A percentile compares a stretch with the other conserved stretches of the same genome.
Conservation (phyloP, 2,888 invertebrate genomes). For the Phyllotreta striolata region DNA sequence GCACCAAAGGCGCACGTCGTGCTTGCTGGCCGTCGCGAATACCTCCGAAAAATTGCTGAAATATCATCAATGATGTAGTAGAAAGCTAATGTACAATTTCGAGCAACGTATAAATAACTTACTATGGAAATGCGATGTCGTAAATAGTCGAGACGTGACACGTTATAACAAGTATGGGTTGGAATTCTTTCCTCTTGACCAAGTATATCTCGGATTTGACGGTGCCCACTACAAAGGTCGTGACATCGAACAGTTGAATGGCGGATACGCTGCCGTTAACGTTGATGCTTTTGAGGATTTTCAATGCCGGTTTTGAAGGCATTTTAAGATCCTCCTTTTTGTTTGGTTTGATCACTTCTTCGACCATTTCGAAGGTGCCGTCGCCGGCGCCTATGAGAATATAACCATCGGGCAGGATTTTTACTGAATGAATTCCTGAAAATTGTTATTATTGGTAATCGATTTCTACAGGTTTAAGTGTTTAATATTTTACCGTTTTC, state of each 20-base stretch:
- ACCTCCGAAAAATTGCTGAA: conserved; percentile 80
- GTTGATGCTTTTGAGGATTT: conserved; percentile 62
- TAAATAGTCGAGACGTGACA: conserved; percentile 84
- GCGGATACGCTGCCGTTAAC: conserved; percentile 79
- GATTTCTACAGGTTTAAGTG: too few species aligned
- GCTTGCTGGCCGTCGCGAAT: conserved; percentile 86
- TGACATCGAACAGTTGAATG: conserved; percentile 68
- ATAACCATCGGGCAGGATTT: conserved; percentile 68
- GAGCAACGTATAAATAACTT: conserved; percentile 56
- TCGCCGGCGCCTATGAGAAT: conserved; percentile 85
- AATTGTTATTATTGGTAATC: not conserved
- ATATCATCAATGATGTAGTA: conserved; percentile 34
- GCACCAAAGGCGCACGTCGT: conserved; percentile 89
- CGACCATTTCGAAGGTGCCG: conserved; percentile 79
- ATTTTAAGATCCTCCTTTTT: conserved; percentile 54
- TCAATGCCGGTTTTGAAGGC: conserved; percentile 61
- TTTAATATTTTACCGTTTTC: conserved; percentile 60
- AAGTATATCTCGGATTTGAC: conserved; percentile 81
- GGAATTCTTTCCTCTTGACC: conserved; percentile 73
- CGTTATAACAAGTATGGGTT: conserved; percentile 76
- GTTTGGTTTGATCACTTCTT: conserved; percentile 52
- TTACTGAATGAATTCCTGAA: conserved; percentile 71
- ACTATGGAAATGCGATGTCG: conserved; percentile 85
- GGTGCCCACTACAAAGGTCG: conserved; percentile 79
- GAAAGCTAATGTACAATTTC: not conserved